Conservation (phyloP, 2,113 vertebrate genomes). For the Murina feae region DNA sequence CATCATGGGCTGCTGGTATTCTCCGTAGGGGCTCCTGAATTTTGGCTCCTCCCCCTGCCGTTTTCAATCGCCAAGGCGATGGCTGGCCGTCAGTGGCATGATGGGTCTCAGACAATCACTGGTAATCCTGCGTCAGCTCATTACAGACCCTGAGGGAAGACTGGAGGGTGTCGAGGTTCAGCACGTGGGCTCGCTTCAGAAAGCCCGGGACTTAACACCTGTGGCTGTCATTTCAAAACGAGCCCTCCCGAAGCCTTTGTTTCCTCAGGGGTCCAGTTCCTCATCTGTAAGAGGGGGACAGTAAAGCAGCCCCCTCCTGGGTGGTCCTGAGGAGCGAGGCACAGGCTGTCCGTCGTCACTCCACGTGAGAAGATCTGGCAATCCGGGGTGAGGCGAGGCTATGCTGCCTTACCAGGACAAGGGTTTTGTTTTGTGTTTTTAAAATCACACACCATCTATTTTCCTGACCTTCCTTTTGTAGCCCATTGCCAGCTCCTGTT, state of each 20-base stretch:
- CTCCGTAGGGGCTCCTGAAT: background rate
- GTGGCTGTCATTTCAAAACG: background rate
- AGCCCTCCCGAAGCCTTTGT: background rate
- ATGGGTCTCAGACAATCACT: background rate
- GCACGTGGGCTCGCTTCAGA: background rate
- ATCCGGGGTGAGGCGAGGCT: background rate
- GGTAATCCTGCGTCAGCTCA: background rate
- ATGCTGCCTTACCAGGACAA: background rate
- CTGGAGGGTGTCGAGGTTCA: background rate
- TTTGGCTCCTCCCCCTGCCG: accelerated
- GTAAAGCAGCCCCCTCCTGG: background rate
- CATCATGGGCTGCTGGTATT: background rate
- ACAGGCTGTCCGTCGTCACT: too few relatives aligned
- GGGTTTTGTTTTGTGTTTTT: background rate
- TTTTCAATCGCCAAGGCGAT: background rate
- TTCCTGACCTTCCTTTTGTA: background rate
- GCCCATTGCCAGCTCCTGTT: background rate
- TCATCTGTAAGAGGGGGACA: background rate
- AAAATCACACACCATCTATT: background rate
- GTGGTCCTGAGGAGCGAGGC: background rate
- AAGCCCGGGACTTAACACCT: background rate
- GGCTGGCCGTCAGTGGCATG: background rate
- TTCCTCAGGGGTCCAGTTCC: background rate
- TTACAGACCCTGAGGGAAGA: background rate
- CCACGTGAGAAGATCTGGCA: background rate